Evolutionary conservation across 2,888 invertebrate species (phyloP).

Genomic region (Drosophila paracracens): DNA sequence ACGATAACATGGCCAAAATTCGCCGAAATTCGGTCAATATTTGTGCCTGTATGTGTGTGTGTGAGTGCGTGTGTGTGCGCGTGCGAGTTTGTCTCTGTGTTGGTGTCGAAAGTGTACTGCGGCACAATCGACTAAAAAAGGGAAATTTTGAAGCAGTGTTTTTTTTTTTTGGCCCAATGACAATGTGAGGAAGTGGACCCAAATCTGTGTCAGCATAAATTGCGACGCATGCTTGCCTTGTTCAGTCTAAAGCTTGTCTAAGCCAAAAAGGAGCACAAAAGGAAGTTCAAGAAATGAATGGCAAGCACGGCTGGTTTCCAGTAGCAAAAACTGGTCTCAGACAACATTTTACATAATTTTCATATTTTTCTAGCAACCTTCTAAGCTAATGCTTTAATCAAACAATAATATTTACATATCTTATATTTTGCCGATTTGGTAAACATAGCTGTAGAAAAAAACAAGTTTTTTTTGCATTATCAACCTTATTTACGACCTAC

Average conservation of each 20-base stretch:
- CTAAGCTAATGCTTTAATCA: neutral
- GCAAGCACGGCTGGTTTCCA: neutral
- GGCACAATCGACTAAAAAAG: conserved; percentile 32
- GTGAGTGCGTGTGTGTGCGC: conserved; percentile 14
- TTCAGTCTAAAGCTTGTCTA: conserved; percentile 18
- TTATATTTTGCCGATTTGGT: neutral
- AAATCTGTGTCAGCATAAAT: conserved; percentile 63
- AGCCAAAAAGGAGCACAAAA: conserved; percentile 2
- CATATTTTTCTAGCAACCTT: neutral
- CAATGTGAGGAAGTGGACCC: conserved; percentile 19
- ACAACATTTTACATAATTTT: neutral
- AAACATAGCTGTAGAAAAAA: neutral
- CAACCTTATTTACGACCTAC: neutral
- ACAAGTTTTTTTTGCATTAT: neutral
- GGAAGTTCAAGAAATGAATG: neutral
- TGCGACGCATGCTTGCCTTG: conserved; percentile 36
- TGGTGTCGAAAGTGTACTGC: neutral
- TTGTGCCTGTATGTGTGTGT: conserved; percentile 45
- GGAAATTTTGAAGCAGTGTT: conserved; percentile 48
- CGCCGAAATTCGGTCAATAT: conserved; percentile 78
- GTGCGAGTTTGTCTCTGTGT: conserved; percentile 23
- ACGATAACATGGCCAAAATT: conserved; percentile 53
- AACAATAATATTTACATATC: neutral
- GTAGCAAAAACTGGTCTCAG: neutral
- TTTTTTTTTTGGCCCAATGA: conserved; percentile 22